Evolutionary conservation across 1,140 invertebrate genomes (phyloP), one percentile per base, ranked within the genome.

Genomic region (Heliothis virescens): DNA sequence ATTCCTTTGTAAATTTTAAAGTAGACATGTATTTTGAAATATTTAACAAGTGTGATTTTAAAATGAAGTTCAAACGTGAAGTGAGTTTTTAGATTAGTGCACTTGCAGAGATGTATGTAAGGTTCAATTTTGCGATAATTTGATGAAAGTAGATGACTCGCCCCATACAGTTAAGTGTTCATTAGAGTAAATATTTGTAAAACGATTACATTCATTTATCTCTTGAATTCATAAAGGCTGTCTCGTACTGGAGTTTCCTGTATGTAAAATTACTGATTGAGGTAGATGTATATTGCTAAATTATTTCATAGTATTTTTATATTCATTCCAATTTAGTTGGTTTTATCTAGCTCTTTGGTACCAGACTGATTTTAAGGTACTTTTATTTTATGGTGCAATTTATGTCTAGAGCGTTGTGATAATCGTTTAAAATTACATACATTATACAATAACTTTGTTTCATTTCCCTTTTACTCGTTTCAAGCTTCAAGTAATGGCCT

Each of bases 381-480:
- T 91, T 93, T 94, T 92, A 92, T 94, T 94, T 94, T 94, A 94
- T 93, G 92, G 93, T 94, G 93, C 93, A 94, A 94, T 94, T 92
- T 94, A 93, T 93, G 90, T 94, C 90, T 94, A 94, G 93, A 93
- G 91, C 93, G 92, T 94, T 94, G 93, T 94, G 93, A 94, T 94
- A 94, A 93, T 91, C 92, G 91, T 92, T 94, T 94, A 91, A 90
- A 94, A 92, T 92, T 93, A 94, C 89, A 93, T 90, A 93, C 89
- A 90, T 89, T 92, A 94, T 92, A 92, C 89, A 92, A 88, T 79
- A 55, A 50, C 13, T 47, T 16, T 79, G n/a, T 85, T 90, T 87
- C 76, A 79, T 83, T 79, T 55, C 18, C 21, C 47, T 10, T 34
- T 3, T 13, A 48, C 29, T n/a, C 71, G 41, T 65, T 41, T 15